Base-by-base conservation (phyloP, 2,888 invertebrate species). In the Cheilosia scutellata region DNA sequence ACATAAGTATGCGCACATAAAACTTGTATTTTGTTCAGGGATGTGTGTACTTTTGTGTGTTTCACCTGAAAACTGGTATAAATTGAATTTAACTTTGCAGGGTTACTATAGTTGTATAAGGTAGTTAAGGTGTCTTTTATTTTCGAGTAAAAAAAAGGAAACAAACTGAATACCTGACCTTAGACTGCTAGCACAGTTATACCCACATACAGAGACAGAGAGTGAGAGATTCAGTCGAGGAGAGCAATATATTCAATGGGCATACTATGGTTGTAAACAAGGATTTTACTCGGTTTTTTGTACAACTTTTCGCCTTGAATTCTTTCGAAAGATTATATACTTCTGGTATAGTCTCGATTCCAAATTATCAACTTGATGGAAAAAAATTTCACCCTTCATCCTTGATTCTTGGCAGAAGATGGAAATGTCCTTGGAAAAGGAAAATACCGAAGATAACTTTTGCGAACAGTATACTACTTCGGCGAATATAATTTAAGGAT, bases 31-130 rank as follows among this genome's bases (percentile, higher is more conserved):
- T 74, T 75, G 84, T 79, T 84, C 82, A 86, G 82, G 74, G 63
- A 49, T 63, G 80, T 80, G 63, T 75, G 55, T 68, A 83, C 55
- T 87, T 82, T 82, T 80, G 20, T 84, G 70, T 87, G 74, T 88
- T 89, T 88, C 86, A 88, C 89, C 79, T 82, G 75, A 65, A 70
- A 90, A 76, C 71, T 76, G 62, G 60, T 66, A 72, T 78, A 86
- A 86, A 86, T 86, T 86, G 72, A 82, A 86, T 86, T 86, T 80
- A 72, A 71, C 74, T 65, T 70, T 79, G 74, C 66, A 74, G 75
- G 79, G 84, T 71, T 70, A 53, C 49, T n/a, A 11, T 37, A 57
- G 44, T 57, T 74, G 44, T 53, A 29, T 20, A 20, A 20, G 16
- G 33, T 29, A 16, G 37, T 37, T 37, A 57, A n/a, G 31, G 57